Evolutionary conservation across 2,888 invertebrate species (phyloP).

Genomic region (Spilosoma lubricipeda): DNA sequence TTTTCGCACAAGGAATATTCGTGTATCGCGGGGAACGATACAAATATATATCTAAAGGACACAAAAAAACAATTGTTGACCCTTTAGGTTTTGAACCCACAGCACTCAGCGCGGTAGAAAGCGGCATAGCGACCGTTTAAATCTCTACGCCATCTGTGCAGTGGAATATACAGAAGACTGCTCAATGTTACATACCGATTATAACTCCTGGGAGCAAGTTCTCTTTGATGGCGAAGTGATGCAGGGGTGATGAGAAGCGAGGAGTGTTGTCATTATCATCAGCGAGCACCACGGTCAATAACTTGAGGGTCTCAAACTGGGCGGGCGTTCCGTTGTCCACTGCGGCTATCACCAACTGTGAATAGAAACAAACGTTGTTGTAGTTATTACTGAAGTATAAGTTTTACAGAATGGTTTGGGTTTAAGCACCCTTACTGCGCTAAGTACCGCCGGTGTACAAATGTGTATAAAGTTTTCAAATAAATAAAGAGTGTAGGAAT

Average conservation of each 20-base stretch:
- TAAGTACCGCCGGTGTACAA: too few species aligned
- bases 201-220: conserved; percentile 88
- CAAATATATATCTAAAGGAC: too few species aligned
- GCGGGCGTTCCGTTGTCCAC: conserved; percentile 94
- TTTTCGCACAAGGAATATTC: too few species aligned
- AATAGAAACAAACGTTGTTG: neutral
- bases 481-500: too few species aligned
- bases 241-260: conserved; percentile 89
- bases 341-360: conserved; percentile 92
- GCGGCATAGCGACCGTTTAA: too few species aligned
- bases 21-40: too few species aligned
- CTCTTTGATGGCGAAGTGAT: conserved; percentile 90
- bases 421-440: too few species aligned
- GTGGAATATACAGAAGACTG: neutral
- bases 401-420: too few species aligned
- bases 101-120: too few species aligned
- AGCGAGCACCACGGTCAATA: conserved; percentile 90
- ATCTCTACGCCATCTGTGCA: neutral
- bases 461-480: too few species aligned
- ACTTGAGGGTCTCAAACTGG: conserved; percentile 91
- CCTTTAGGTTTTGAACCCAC: too few species aligned
- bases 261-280: conserved; percentile 94
- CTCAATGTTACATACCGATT: conserved; percentile 83
- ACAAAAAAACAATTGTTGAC: too few species aligned
- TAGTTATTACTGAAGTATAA: neutral